Evolutionary conservation across 2,797 vertebrate species (phyloP).

Genomic region (Crypturellus tataupa): DNA sequence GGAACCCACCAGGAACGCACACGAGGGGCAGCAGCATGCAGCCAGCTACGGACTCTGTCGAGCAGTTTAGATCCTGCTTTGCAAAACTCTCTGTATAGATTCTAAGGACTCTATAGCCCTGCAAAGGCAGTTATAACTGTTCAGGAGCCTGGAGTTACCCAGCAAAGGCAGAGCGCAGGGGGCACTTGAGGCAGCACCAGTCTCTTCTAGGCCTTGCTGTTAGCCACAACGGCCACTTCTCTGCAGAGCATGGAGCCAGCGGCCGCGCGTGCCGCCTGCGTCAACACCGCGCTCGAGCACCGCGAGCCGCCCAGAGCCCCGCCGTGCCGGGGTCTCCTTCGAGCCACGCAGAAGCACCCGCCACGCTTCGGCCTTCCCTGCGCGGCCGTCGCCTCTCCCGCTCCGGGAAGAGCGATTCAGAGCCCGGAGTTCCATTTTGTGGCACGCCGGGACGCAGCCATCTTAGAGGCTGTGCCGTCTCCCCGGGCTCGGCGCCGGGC

Average conservation of each 20-base stretch:
- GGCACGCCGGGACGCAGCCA: not conserved
- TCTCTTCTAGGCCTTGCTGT: not conserved
- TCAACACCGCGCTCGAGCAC: not conserved
- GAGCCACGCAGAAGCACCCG: rapidly evolving
- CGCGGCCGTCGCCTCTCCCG: not conserved
- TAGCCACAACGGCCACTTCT: not conserved
- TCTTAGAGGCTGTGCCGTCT: not conserved
- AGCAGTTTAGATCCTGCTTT: not conserved
- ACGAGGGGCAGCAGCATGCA: not conserved
- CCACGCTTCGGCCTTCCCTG: rapidly evolving
- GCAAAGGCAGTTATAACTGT: not conserved
- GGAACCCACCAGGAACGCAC: not conserved
- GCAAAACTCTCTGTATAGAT: not conserved
- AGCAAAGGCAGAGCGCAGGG: not conserved
- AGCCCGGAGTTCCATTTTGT: not conserved
- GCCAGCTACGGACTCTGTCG: too few species aligned
- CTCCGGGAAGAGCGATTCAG: not conserved
- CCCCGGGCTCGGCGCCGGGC: not conserved
- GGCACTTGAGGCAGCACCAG: not conserved
- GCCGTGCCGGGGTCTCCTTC: not conserved
- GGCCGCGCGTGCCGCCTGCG: not conserved
- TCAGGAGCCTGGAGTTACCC: not conserved
- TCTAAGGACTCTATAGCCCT: not conserved
- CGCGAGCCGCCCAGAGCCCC: too few species aligned
- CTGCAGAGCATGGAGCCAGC: not conserved